Base-by-base conservation (phyloP, 2,888 invertebrate species). In the Ephialtes manifestator region DNA sequence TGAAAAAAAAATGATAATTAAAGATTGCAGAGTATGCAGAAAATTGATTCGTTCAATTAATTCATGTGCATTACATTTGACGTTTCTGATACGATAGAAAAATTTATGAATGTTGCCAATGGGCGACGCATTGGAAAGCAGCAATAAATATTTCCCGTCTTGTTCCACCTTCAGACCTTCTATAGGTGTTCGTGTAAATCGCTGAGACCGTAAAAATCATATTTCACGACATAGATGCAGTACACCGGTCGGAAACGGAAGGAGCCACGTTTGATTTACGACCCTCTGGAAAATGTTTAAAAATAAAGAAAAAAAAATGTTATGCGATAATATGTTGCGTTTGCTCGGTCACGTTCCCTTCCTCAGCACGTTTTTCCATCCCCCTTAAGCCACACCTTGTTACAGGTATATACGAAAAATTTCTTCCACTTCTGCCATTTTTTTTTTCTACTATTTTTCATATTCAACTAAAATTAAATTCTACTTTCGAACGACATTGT, bases 241-340 rank as follows among this genome's bases (percentile, higher is more conserved):
- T 46, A 13, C 48, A 46, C 68, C 46, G 15, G 46, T 65, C 65
- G 43, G 48, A 68, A 68, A 48, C 68, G 68, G 68, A 68, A 68
- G 46, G 68, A 68, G 48, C 68, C 68, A 15, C 1, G 46, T 20
- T 46, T 68, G 68, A 68, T 68, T 68, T 68, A 68, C 48, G 46
- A 68, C 28, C 68, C 68, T 7, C 46, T 4, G 28, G 28, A 20
- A 46, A 68, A 68, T 68, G 28, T 28, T 48, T n/a, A 11, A 68
- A 68, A 48, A 46, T 15, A 28, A 68, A 46, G 28, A 15, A 24
- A 48, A 48, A 48, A 39, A 43, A 68, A 28, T n/a, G 24, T 10
- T 18, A 39, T 10, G 18, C 20, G 43, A 67, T 43, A 43, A 13
- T 67, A 31, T 67, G 43, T 67, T 67, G 0, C 39, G 20, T 24